Conservation (phyloP, 2,797 vertebrate species). For the Silurus lanzhouensis region DNA sequence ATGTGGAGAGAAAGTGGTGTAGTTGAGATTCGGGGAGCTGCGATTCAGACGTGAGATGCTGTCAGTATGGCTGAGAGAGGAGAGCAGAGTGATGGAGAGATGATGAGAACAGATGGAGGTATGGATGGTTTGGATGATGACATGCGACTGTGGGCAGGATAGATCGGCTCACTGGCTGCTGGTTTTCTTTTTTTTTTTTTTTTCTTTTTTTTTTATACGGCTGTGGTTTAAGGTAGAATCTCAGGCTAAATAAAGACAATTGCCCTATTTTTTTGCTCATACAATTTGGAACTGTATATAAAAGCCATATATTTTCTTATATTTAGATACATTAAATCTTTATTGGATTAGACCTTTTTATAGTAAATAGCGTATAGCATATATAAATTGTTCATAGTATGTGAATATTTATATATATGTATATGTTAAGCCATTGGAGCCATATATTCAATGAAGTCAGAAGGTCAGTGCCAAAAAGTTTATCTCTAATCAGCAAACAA, state of each 20-base stretch:
- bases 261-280: background rate
- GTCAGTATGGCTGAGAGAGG: slow-evolving; percentile 36
- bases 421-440: too few species aligned
- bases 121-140: slow-evolving; percentile 40
- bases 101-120: slow-evolving; percentile 52
- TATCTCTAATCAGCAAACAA: too few species aligned
- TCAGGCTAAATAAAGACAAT: slow-evolving; percentile 3
- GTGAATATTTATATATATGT: too few species aligned
- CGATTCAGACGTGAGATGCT: slow-evolving; percentile 32
- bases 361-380: too few species aligned
- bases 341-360: too few species aligned
- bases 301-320: background rate
- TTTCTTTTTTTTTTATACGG: background rate
- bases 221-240: background rate
- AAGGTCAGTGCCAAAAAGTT: too few species aligned
- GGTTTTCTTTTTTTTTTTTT: background rate
- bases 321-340: too few species aligned
- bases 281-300: too few species aligned
- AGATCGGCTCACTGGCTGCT: slow-evolving; percentile 22
- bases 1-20: slow-evolving; percentile 15
- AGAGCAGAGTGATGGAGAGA: slow-evolving; percentile 37
- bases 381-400: too few species aligned
- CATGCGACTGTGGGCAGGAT: slow-evolving; percentile 20
- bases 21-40: slow-evolving; percentile 21
- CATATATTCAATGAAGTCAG: too few species aligned